Evolutionary conservation across 2,113 vertebrate genomes (phyloP).

Genomic region (Antechinus flavipes): DNA sequence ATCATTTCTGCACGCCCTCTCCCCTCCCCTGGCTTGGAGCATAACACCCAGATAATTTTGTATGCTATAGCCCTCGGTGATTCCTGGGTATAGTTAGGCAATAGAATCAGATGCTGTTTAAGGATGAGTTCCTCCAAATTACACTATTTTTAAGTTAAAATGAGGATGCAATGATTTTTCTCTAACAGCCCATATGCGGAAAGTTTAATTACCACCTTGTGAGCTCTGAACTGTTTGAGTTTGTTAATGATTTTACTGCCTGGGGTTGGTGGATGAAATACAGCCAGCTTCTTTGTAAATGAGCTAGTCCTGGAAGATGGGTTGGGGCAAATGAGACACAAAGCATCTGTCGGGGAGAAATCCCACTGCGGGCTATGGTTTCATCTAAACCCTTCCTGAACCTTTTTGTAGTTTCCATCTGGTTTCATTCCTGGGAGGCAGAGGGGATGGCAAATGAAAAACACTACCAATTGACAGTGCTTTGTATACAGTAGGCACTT

Average conservation of each 20-base stretch:
- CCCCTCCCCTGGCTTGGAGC: background rate
- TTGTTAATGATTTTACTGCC: constrained; percentile 40
- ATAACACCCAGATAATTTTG: background rate
- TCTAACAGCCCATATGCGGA: background rate
- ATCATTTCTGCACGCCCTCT: background rate
- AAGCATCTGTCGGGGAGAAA: constrained; percentile 78
- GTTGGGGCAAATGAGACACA: constrained; percentile 75
- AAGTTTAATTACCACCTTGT: background rate
- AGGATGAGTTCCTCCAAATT: background rate
- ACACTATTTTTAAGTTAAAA: background rate
- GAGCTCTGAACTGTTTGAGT: constrained; percentile 48
- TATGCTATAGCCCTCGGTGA: background rate
- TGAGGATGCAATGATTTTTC: constrained; percentile 31
- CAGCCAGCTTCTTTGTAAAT: constrained; percentile 50
- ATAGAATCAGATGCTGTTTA: background rate
- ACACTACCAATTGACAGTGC: background rate
- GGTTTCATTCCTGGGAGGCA: background rate
- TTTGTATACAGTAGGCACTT: background rate
- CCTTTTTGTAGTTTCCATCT: background rate
- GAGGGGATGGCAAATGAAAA: background rate
- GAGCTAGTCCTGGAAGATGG: constrained; percentile 55
- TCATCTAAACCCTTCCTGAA: background rate
- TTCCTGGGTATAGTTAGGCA: background rate
- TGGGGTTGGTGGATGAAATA: constrained; percentile 44
- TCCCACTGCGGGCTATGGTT: background rate